These are phyloP conservation scores for Hydropsyche tenuis DNA, from an alignment of 1,140 invertebrate genomes.

Conservation along the genomic window DNA sequence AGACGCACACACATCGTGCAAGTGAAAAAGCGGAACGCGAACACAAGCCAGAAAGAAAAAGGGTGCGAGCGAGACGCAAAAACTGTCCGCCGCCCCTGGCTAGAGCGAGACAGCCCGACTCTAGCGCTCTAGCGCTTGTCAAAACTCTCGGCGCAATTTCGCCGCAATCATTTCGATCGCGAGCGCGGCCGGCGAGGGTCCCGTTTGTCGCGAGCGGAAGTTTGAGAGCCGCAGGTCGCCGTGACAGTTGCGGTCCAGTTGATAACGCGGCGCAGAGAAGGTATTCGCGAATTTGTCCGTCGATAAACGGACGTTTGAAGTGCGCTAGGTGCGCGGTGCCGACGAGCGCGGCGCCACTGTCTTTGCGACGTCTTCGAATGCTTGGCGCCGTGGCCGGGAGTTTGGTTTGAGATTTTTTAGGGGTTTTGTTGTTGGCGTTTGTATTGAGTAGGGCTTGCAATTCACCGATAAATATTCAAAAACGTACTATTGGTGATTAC, in stretches of 20 bases:
- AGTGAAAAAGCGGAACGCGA: slow-evolving; percentile 34
- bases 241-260: slow-evolving; percentile 24
- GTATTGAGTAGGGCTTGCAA: too few species aligned
- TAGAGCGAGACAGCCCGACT: not conserved
- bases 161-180: too few species aligned
- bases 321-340: too few species aligned
- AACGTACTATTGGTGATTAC: too few species aligned
- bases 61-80: not conserved
- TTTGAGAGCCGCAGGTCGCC: too few species aligned
- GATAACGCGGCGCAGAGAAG: not conserved
- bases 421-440: too few species aligned
- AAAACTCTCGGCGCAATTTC: not conserved
- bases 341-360: not conserved
- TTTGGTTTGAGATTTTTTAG: too few species aligned
- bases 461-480: too few species aligned
- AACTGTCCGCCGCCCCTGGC: not conserved
- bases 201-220: too few species aligned
- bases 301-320: not conserved
- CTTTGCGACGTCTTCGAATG: too few species aligned
- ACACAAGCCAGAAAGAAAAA: slow-evolving; percentile 20
- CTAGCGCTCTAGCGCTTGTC: not conserved
- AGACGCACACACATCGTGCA: slow-evolving; percentile 7
- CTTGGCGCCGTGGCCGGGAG: too few species aligned
- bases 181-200: too few species aligned
- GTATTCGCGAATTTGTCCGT: slow-evolving; percentile 14